Evolutionary conservation across 1,140 invertebrate species (phyloP).

Genomic region (Aphidius ervi): DNA sequence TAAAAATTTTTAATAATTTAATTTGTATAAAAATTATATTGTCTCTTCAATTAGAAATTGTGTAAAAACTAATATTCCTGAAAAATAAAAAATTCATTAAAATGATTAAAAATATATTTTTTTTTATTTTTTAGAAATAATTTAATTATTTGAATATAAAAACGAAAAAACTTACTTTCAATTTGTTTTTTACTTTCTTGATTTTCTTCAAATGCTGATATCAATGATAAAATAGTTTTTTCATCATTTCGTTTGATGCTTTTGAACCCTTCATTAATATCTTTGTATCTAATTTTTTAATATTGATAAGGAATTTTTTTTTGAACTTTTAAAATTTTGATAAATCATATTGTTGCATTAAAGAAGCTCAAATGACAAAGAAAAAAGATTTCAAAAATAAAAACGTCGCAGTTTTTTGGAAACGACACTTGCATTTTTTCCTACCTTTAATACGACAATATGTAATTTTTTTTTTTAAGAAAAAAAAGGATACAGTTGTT

Average conservation of each 20-base stretch:
- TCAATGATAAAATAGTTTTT: constrained; percentile 26
- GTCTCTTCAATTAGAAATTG: constrained; percentile 32
- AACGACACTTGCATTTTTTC: too few species aligned
- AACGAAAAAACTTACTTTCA: constrained; percentile 26
- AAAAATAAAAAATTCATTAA: constrained; percentile 22
- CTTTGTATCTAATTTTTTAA: constrained; percentile 23
- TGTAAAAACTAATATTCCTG: constrained; percentile 33
- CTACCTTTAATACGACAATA: too few species aligned
- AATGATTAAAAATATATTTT: neutral
- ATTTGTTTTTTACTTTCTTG: constrained; percentile 19
- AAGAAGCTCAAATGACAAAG: too few species aligned
- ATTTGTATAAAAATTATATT: neutral
- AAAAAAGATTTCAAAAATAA: too few species aligned
- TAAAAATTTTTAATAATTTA: constrained; percentile 2
- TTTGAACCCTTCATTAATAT: constrained; percentile 26
- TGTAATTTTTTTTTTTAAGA: neutral
- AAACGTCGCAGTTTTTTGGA: too few species aligned
- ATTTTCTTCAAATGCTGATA: constrained; percentile 26
- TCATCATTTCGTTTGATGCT: constrained; percentile 25
- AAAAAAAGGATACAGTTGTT: constrained; percentile 36
- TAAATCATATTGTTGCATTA: too few species aligned
- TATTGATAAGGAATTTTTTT: constrained; percentile 13
- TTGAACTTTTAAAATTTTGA: neutral
- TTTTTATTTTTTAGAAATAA: too few species aligned
- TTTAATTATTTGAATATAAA: constrained; percentile 4